phyloP scores from a whole-genome alignment of 2,113 vertebrate genomes.

The Sinosuthora webbiana region DNA sequence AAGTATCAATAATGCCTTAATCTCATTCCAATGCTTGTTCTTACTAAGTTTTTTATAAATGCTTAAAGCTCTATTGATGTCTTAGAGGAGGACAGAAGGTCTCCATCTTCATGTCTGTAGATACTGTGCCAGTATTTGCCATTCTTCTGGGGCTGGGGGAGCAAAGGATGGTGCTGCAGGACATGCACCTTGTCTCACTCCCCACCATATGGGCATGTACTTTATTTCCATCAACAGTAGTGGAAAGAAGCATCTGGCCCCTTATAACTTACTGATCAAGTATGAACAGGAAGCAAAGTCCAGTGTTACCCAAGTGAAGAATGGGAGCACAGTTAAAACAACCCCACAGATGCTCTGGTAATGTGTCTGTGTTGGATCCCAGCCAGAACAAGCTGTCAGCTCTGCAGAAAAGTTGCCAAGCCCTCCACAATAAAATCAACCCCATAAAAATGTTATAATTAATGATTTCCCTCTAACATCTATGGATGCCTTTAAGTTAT shows the following conservation, averaged over 20 bases:
- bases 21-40: background rate
- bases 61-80: background rate
- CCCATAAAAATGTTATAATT: conserved; percentile 7
- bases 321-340: background rate
- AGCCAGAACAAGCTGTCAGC: conserved; percentile 9
- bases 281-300: background rate
- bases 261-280: background rate
- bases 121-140: background rate
- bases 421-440: background rate
- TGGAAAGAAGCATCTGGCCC: background rate
- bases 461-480: background rate
- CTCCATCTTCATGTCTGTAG: background rate
- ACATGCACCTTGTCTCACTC: background rate
- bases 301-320: background rate
- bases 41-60: background rate
- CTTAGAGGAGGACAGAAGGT: background rate
- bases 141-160: background rate
- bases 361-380: background rate
- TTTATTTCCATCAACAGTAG: background rate
- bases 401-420: conserved; percentile 11
- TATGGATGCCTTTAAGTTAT: background rate
- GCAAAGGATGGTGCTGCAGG: background rate
- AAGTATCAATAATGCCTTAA: background rate
- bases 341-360: background rate
- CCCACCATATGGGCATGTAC: background rate